A percentile compares a stretch with the other conserved stretches of the same genome.
Conservation (phyloP, 2,797 vertebrate genomes). For the Sus cebifrons region DNA sequence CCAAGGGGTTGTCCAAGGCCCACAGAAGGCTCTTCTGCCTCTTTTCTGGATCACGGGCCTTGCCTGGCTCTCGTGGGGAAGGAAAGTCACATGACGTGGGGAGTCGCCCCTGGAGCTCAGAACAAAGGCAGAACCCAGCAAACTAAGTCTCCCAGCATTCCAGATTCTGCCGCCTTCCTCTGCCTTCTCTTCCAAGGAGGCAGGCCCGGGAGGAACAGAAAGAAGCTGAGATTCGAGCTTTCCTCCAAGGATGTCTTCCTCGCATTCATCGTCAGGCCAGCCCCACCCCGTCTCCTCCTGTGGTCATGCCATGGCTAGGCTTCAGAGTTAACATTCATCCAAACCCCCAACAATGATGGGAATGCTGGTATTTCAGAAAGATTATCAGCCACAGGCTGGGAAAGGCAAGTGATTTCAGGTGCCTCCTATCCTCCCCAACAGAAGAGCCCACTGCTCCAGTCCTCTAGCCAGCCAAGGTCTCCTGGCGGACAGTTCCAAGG, state of each 20-base stretch:
- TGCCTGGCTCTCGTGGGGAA: background rate
- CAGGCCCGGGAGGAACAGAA: background rate
- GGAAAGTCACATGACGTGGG: background rate
- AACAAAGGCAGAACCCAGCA: background rate
- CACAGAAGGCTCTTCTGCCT: background rate
- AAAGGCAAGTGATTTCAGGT: background rate
- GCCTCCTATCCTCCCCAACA: background rate
- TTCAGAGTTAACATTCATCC: background rate
- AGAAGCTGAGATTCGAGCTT: background rate
- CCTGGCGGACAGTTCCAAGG: background rate
- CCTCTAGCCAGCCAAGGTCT: background rate
- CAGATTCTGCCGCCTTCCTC: background rate
- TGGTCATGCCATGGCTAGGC: background rate
- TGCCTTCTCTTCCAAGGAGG: background rate
- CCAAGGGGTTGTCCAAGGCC: background rate
- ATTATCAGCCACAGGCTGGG: background rate
- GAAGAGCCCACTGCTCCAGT: background rate
- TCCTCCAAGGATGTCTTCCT: background rate
- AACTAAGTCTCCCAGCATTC: background rate
- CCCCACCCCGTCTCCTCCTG: background rate
- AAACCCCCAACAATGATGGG: background rate
- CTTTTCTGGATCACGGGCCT: background rate
- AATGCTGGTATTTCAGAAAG: background rate
- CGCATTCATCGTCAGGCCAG: fast-evolving
- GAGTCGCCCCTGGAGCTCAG: background rate